phyloP scores from a whole-genome alignment of 2,797 vertebrate species.

The Lepus oiostolus region DNA sequence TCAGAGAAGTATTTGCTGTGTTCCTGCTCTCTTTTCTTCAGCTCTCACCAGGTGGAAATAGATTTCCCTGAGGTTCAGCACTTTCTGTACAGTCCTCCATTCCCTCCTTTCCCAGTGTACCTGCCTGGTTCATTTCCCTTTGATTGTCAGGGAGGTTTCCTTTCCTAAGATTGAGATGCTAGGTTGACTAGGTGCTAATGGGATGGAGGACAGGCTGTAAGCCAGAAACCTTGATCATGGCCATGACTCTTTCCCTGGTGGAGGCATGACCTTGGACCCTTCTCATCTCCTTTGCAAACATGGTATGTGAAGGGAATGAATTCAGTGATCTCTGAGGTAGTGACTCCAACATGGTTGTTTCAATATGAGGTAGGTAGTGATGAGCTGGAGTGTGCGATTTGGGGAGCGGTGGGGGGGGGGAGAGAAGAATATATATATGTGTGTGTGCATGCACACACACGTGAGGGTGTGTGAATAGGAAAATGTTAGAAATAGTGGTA shows the following conservation, averaged over 20 bases:
- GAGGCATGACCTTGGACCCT: background rate
- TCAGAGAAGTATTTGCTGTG: background rate
- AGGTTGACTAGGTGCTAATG: background rate
- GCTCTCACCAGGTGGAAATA: background rate
- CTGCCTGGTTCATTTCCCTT: background rate
- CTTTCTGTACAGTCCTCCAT: background rate
- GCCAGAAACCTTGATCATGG: background rate
- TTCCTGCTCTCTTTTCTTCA: background rate
- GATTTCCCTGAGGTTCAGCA: background rate
- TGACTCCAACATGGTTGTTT: background rate
- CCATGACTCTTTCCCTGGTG: background rate
- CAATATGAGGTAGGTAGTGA: background rate
- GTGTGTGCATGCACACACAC: no score
- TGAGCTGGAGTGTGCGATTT: background rate
- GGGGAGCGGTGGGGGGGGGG: no score
- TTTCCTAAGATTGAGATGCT: background rate
- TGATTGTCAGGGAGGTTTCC: background rate
- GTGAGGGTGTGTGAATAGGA: background rate
- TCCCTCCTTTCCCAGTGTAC: background rate
- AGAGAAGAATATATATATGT: background rate
- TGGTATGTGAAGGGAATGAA: background rate
- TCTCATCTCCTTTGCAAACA: background rate
- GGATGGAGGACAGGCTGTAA: no score
- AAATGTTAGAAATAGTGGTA: background rate
- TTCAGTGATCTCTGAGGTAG: background rate